Evolutionary conservation across 2,797 vertebrate species (phyloP), one percentile per base, ranked within the genome.

Genomic region (Gymnodraco acuticeps): DNA sequence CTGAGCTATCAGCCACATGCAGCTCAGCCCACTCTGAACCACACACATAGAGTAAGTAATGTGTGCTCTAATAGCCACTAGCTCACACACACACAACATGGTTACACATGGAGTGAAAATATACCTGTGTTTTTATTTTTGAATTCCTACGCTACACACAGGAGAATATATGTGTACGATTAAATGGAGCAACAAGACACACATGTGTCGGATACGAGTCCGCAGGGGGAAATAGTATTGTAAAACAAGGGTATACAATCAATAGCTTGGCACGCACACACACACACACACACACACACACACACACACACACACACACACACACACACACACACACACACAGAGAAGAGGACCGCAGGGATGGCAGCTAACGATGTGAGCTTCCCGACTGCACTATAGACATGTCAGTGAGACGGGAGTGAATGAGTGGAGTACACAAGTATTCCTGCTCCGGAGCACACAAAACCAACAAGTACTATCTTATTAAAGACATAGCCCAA

Each of bases 1-100:
- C 55, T 73, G 69, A 79, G 62, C 77, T 74, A 80, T 85, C 77
- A 64, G 73, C 75, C 60, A 69, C 43, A 27, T 58, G 43, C 27
- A 67, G 38, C 15, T 3, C 41, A 62, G 74, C 17, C 65, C 50
- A 73, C 52, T 52, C 19, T 5, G 51, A 64, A 50, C 45, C 70
- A 50, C 43, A 54, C 16, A 19, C 54, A 61, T 78, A 46, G 4
- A 27, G 27, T 27, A 76, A 38, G 58, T 33, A 23, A 51, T 58
- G 59, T 74, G 50, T 58, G 14, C 54, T 41, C 14, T 52, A 66
- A 73, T 64, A 31, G 53, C 68, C 56, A 71, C 48, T 19, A 15
- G 19, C 23, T 20, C 13, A 15, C n/a, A 64, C 3, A 2, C 13
- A 15, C n/a, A 64, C 3, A 2, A 27, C 27, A 27, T 0, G 0